Percentiles rank a stretch among this genome's conserved stretches.
These are phyloP conservation scores for Drosophila prostipennis DNA, from an alignment of 2,888 invertebrate genomes.

Conservation along the genomic window DNA sequence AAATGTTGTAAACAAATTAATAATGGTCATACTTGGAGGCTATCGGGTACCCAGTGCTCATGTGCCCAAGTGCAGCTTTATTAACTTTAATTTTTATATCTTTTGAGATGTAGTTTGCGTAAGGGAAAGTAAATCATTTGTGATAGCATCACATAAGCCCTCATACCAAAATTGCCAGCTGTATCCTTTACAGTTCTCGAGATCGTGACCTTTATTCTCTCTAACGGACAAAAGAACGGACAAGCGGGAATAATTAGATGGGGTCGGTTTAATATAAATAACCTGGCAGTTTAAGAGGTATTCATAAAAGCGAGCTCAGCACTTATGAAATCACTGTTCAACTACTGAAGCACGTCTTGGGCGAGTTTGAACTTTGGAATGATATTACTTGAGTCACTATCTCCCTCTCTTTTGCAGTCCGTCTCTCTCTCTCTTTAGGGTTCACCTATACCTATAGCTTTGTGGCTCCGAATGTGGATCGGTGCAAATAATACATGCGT, in stretches of 20 bases:
- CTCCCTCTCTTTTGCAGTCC: slow-evolving; percentile 3
- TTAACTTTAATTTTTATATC: not conserved
- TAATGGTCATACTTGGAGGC: not conserved
- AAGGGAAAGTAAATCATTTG: too few species aligned
- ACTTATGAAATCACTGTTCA: slow-evolving; percentile 2
- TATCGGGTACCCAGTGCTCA: not conserved
- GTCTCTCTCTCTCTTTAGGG: slow-evolving; percentile 1
- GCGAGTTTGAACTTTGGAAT: slow-evolving; percentile 57
- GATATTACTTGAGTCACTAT: slow-evolving; percentile 45
- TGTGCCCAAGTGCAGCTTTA: not conserved
- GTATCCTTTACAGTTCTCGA: not conserved
- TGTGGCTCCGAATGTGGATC: slow-evolving; percentile 4
- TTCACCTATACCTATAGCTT: slow-evolving; percentile 16
- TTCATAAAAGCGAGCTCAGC: not conserved
- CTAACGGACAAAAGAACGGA: not conserved
- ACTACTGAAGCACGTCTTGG: slow-evolving; percentile 2
- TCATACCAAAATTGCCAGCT: too few species aligned
- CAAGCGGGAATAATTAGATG: not conserved
- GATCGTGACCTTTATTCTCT: not conserved
- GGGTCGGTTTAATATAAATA: not conserved
- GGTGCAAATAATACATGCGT: slow-evolving; percentile 27
- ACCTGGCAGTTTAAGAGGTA: not conserved
- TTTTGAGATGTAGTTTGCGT: not conserved
- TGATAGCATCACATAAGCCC: too few species aligned
- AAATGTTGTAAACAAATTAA: slow-evolving; percentile 2